Evolutionary conservation across 2,888 invertebrate genomes (phyloP), one percentile per base, ranked within the genome.

Genomic region (Thereva unica): DNA sequence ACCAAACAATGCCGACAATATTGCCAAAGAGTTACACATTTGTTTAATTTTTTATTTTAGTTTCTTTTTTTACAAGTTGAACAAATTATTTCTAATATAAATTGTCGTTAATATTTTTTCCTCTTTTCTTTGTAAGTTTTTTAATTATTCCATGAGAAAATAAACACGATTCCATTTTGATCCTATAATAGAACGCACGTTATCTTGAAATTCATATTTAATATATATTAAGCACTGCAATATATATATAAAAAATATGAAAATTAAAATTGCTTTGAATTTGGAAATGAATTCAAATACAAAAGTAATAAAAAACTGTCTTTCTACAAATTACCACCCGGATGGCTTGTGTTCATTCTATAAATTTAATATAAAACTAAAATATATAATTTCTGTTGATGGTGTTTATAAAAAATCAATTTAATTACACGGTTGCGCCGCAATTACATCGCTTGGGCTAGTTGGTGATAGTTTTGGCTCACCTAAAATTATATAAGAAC

Each of bases 381-480:
- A 7, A 63, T 63, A 63, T 63, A 41, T 63, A 47, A 37, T 37
- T 52, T 56, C 42, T 63, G 49, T 63, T 52, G 38, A 59, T 40
- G 38, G 45, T 49, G 59, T 59, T 59, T 47, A 49, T 59, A 59
- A 59, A 59, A 64, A 64, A 40, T 45, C 49, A 53, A 52, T 69
- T 70, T 70, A 70, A 67, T 68, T 70, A 68, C 70, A 70, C 55
- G 70, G 64, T 65, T 70, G 70, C 68, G 68, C 67, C 53, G 70
- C 61, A 57, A 66, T 64, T n/a, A 68, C 68, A 37, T 70, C 70
- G 42, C 50, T 49, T 63, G 68, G 35, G 35, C 68, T 74, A 71
- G 73, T 76, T 70, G 73, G 76, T 71, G 75, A 77, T 68, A 80
- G 76, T 73, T 80, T 79, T 68, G 78, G 76, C 71, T 79, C 80